Conservation (phyloP, 1,140 invertebrate species). For the Brachionus koreanus region DNA sequence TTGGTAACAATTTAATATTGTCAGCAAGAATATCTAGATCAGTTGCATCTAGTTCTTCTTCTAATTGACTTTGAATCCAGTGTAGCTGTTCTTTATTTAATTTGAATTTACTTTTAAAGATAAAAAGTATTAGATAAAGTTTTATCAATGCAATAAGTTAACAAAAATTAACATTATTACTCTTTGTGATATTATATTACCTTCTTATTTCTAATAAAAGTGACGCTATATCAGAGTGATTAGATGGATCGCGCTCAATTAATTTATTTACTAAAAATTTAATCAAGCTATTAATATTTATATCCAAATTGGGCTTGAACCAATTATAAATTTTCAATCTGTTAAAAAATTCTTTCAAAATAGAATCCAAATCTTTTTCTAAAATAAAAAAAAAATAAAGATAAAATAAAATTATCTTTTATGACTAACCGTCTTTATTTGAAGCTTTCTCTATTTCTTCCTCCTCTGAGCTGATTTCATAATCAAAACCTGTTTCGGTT, state of each 20-base stretch:
- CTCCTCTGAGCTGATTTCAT: slow-evolving; percentile 2
- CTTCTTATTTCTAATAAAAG: slow-evolving; percentile 2
- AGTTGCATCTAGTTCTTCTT: slow-evolving; percentile 43
- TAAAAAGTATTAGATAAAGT: neutral
- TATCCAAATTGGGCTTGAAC: neutral
- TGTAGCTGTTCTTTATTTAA: neutral
- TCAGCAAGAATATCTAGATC: slow-evolving; percentile 9
- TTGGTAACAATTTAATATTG: slow-evolving; percentile 13
- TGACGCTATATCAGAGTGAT: slow-evolving; percentile 4
- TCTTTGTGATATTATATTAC: neutral
- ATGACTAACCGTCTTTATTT: neutral
- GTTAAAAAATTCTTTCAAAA: slow-evolving; percentile 11
- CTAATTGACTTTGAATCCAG: slow-evolving; percentile 31
- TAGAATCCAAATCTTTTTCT: neutral
- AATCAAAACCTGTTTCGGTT: neutral
- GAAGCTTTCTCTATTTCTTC: neutral
- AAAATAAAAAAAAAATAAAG: neutral
- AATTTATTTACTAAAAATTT: slow-evolving; percentile 30
- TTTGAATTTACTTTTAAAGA: neutral
- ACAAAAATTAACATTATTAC: neutral
- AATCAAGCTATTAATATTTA: neutral
- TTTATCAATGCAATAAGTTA: neutral
- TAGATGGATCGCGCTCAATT: neutral
- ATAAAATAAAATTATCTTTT: neutral
- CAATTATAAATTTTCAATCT: neutral